Percentiles rank a stretch among this genome's conserved stretches.
Evolutionary conservation across 1,140 invertebrate genomes (phyloP).

Genomic region (Amphibalanus amphitrite): DNA sequence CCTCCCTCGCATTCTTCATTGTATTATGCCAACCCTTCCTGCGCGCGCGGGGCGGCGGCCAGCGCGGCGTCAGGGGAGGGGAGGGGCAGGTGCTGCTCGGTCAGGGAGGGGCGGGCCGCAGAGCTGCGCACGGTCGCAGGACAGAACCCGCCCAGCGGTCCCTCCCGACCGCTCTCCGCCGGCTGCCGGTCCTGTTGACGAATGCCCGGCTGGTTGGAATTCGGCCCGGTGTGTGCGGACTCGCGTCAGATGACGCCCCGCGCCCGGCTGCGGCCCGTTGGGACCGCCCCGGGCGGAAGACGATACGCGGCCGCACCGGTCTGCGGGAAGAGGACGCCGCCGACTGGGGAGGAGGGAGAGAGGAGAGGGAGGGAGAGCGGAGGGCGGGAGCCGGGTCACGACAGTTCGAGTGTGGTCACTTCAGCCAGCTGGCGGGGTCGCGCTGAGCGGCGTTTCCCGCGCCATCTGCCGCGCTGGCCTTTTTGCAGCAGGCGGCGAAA

Average conservation of each 20-base stretch:
- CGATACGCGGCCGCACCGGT: no score
- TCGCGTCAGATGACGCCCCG: no score
- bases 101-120: background rate
- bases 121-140: background rate
- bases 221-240: no score
- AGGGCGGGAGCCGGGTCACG: background rate
- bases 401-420: background rate
- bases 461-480: background rate
- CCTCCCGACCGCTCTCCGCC: no score
- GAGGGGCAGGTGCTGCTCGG: background rate
- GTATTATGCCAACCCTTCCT: background rate
- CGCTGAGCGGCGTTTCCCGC: background rate
- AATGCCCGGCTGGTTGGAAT: no score
- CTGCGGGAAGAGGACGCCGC: no score
- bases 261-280: no score
- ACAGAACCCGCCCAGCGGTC: background rate
- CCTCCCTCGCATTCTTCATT: background rate
- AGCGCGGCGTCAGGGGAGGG: background rate
- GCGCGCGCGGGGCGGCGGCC: no score
- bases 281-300: no score
- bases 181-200: no score
- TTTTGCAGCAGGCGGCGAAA: background rate
- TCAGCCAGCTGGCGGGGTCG: background rate
- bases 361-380: no score
- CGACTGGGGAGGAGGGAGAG: no score